Evolutionary conservation across 2,113 vertebrate species (phyloP).

Genomic region (Gadus macrocephalus): DNA sequence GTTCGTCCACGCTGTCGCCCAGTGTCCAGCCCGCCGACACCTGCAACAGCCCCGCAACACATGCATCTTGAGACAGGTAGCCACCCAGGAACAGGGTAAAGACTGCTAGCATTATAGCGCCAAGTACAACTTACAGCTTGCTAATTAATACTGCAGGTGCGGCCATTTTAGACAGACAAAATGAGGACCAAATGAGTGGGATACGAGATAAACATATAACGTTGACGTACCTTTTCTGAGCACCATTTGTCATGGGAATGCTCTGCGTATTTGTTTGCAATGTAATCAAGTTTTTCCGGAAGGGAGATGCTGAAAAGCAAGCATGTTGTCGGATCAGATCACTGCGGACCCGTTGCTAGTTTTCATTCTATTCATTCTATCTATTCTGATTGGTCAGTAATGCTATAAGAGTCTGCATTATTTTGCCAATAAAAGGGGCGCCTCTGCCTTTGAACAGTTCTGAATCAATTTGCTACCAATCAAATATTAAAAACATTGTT

Average conservation of each 20-base stretch:
- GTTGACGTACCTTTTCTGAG: slow-evolving; percentile 86
- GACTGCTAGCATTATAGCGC: neutral
- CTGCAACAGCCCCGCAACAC: slow-evolving; percentile 59
- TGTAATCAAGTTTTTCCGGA: slow-evolving; percentile 93
- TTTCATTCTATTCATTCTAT: neutral
- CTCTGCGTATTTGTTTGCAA: slow-evolving; percentile 93
- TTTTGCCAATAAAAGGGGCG: too few species aligned
- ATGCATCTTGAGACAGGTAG: neutral
- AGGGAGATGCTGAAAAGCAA: slow-evolving; percentile 81
- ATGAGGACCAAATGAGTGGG: neutral
- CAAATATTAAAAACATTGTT: too few species aligned
- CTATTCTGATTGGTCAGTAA: too few species aligned
- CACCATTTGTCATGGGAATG: slow-evolving; percentile 96
- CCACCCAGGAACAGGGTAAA: neutral
- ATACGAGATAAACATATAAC: neutral
- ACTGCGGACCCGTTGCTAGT: neutral
- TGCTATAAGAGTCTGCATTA: too few species aligned
- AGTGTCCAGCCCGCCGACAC: slow-evolving; percentile 89
- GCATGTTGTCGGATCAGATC: neutral
- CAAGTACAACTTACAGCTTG: neutral
- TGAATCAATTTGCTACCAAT: too few species aligned
- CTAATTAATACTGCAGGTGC: too few species aligned
- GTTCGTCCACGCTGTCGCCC: slow-evolving; percentile 83
- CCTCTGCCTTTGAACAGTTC: too few species aligned
- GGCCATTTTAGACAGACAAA: neutral